Conservation (phyloP, 2,113 vertebrate species). For the Chloropsis cyanopogon region DNA sequence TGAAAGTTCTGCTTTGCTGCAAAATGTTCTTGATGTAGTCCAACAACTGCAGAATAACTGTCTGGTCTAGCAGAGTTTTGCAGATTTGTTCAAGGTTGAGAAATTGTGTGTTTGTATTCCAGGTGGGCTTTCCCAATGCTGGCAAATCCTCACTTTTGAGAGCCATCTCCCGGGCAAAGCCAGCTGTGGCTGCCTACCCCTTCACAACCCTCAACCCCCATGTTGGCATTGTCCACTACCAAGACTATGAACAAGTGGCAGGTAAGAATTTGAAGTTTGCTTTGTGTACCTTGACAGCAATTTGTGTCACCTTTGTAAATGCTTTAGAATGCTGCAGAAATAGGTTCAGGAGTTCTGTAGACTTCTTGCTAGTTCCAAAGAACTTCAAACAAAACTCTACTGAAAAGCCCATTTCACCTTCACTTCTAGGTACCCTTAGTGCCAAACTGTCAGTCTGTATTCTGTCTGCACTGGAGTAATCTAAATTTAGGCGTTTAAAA, state of each 20-base stretch:
- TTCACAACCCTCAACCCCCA: constrained; percentile 96
- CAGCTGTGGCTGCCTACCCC: constrained; percentile 90
- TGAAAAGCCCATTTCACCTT: not conserved
- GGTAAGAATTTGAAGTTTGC: constrained; percentile 64
- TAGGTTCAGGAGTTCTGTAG: not conserved
- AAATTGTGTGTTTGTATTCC: not conserved
- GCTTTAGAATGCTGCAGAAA: not conserved
- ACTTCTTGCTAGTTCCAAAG: not conserved
- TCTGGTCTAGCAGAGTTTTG: not conserved
- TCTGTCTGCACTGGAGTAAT: not conserved
- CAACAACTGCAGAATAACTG: not conserved
- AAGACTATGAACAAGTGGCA: constrained; percentile 89
- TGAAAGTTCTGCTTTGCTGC: not conserved
- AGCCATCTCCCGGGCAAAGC: constrained; percentile 88
- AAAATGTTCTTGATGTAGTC: not conserved
- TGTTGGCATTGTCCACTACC: constrained; percentile 85
- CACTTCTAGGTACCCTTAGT: not conserved
- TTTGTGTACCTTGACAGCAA: not conserved
- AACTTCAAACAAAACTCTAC: not conserved
- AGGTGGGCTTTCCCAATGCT: constrained; percentile 96
- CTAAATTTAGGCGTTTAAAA: not conserved
- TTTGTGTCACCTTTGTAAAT: not conserved
- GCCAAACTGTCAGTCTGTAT: not conserved
- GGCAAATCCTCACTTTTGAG: constrained; percentile 93
- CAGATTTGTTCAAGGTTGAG: not conserved